Base-by-base conservation (phyloP, 2,888 invertebrate genomes). In the Anaspis maculata region DNA sequence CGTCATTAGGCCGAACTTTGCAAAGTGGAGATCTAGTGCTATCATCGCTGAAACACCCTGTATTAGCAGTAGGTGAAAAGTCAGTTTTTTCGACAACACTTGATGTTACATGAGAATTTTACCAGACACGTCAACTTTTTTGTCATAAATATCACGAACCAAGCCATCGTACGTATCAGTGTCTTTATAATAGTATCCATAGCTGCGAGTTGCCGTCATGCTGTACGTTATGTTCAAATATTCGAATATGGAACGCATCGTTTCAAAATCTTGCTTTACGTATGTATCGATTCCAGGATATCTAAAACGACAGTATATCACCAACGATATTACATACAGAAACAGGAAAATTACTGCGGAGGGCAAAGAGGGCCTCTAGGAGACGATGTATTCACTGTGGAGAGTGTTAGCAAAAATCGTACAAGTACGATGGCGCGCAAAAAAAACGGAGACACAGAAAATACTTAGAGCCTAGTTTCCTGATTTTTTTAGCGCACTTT, bases 141-240 rank as follows among this genome's bases (percentile, higher is more conserved):
- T 28, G 11, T 25, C 13, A 13, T 30, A 30, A 12, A 34, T 30
- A 5, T 14, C 34, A 6, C 25, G 28, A 22, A 49, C 38, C 35
- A 51, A 33, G 16, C 52, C 49, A 30, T 45, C 37, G 26, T 41
- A 45, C 34, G 44, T 39, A 25, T 45, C 42, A 16, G 47, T 51
- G 9, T 41, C 37, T 24, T 41, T 25, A 28, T 53, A 47, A 19
- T 47, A 43, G 32, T 46, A 49, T 21, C 52, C 55, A 31, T 46
- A 49, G 22, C 31, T 30, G 12, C 27, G 19, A 3, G 22, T 32
- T 21, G 32, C 41, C 25, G 15, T 41, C 44, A 21, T 32, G 3
- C 25, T 30, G 16, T 41, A 42, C 25, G 47, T 45, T 13, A 48
- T 44, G 30, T 52, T 52, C 11, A 50, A 24, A 21, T 39, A 43